Base-by-base conservation (phyloP, 2,797 vertebrate species). In the Spheniscus humboldti region DNA sequence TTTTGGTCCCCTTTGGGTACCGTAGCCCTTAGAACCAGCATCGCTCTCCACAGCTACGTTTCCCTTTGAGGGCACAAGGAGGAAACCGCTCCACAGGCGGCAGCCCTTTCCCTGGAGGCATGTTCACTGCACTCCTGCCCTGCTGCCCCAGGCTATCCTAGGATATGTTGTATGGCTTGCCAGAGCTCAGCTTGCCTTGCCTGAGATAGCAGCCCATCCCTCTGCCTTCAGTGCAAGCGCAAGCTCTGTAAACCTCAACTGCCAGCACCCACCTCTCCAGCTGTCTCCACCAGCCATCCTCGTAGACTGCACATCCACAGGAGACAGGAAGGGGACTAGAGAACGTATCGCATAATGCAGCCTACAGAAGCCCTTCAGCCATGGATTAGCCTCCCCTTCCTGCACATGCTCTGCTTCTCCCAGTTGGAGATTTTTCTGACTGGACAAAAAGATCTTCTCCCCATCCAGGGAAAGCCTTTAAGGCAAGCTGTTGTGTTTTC, bases 401-500 rank as follows among this genome's bases (percentile, higher is more conserved):
- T 87, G 60, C 80, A 78, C 1, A 4, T 16, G 33, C 57, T 88
- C 43, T 37, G 47, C 45, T 60, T 96, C 86, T 93, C 59, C 82
- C 82, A 77, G 72, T 14, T 73, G 57, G n/a, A 73, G 74, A 45
- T 76, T 52, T 23, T 92, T 78, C 89, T 88, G 69, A 63, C 83
- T 41, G 78, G 90, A 83, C 81, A 91, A 15, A 41, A 55, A 77
- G 89, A 63, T 84, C 62, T 88, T 90, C 68, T 18, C 76, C 57
- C 57, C 13, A 18, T 27, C 80, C 80, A 92, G 50, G 74, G 79
- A 92, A 95, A 94, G 89, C 91, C 90, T 86, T 92, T 96, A 97
- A 97, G 90, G 85, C 75, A 52, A 97, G 90, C 88, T 95, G 43
- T 57, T 95, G 47, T 53, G 85, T 88, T 97, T 95, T 96, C 76